phyloP scores from a whole-genome alignment of 2,797 vertebrate species.

The Gephyroberyx darwinii region DNA sequence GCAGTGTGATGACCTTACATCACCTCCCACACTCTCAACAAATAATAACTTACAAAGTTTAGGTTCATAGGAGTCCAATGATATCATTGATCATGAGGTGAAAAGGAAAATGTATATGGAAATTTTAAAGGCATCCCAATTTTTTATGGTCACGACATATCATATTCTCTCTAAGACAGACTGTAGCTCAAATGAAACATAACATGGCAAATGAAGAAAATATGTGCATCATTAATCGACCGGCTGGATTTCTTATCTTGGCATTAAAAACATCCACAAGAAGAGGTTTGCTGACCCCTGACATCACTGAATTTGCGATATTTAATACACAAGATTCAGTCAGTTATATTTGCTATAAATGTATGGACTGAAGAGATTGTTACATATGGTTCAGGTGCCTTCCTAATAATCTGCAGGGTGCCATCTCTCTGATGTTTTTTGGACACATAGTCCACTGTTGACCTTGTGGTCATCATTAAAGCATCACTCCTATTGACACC shows the following conservation, averaged over 20 bases:
- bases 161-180: too few relatives aligned
- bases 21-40: too few relatives aligned
- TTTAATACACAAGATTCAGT: neutral
- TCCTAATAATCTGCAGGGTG: neutral
- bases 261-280: neutral
- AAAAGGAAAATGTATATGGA: neutral
- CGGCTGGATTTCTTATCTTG: neutral
- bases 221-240: neutral
- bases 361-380: neutral
- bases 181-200: too few relatives aligned
- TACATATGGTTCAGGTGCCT: neutral
- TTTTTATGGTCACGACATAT: too few relatives aligned
- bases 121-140: too few relatives aligned
- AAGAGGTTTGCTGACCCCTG: neutral
- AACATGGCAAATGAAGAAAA: neutral
- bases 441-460: neutral
- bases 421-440: neutral
- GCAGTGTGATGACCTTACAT: too few relatives aligned
- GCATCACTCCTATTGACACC: neutral
- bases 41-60: neutral
- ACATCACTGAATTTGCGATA: neutral
- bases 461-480: constrained; percentile 17
- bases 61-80: neutral
- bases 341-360: neutral
- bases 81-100: neutral